Evolutionary conservation across 2,888 invertebrate species (phyloP).

Genomic region (Agriotes lineatus): DNA sequence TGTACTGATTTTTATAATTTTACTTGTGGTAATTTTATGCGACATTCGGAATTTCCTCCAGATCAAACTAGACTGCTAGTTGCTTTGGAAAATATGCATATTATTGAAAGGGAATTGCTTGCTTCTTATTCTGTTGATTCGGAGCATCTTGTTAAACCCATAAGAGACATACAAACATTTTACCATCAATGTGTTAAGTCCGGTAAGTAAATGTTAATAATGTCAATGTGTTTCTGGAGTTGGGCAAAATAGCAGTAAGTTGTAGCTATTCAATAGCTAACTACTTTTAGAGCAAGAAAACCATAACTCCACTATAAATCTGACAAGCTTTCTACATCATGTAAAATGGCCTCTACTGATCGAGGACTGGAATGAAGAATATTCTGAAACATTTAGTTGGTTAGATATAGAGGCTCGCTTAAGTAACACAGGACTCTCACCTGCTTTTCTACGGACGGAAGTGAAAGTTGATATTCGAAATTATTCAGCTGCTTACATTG

Average conservation of each 20-base stretch:
- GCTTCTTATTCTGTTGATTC: not conserved
- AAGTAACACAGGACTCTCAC: not conserved
- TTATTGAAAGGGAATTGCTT: not conserved
- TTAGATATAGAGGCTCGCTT: not conserved
- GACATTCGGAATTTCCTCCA: not conserved
- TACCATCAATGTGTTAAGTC: conserved; percentile 10
- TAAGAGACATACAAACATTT: not conserved
- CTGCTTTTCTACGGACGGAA: not conserved
- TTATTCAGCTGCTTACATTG: not conserved
- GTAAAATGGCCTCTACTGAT: conserved; percentile 11
- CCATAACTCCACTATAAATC: too few relatives aligned
- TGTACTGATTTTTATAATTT: conserved; percentile 31
- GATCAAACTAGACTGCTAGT: not conserved
- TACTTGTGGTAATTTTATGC: conserved; percentile 27
- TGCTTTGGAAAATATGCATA: not conserved
- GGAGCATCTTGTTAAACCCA: not conserved
- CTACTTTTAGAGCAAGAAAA: too few relatives aligned
- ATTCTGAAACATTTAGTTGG: not conserved
- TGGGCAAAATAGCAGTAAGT: too few relatives aligned
- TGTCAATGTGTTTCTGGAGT: too few relatives aligned
- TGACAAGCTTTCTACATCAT: not conserved
- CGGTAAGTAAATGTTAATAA: not conserved
- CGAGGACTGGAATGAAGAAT: not conserved
- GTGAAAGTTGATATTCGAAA: not conserved
- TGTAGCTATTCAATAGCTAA: too few relatives aligned